phyloP scores from a whole-genome alignment of 2,797 vertebrate genomes.

The Parauchenoglanis punctatus region DNA sequence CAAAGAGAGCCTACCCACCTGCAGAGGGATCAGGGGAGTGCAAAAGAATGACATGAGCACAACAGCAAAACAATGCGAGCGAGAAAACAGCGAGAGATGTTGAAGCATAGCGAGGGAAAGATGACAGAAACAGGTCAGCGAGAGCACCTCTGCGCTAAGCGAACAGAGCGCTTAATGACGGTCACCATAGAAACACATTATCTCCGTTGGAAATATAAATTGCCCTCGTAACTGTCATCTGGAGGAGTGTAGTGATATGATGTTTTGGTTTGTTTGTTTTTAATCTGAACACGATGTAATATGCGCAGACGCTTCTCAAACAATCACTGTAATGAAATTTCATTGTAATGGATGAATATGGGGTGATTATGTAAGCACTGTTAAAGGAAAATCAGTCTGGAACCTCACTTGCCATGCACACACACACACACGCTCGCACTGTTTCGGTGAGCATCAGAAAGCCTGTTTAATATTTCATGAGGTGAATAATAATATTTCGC shows the following conservation, averaged over 20 bases:
- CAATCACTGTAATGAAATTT: constrained; percentile 53
- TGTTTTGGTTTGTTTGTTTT: constrained; percentile 38
- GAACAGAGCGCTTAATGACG: constrained; percentile 71
- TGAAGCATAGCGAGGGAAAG: constrained; percentile 35
- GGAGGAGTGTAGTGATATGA: constrained; percentile 43
- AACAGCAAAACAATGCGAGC: constrained; percentile 19
- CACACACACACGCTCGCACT: constrained; percentile 30
- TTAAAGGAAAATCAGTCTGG: constrained; percentile 40
- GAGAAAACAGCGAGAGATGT: neutral
- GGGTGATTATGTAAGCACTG: constrained; percentile 54
- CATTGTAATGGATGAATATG: constrained; percentile 52
- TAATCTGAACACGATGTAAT: constrained; percentile 35
- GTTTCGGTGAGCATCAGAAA: constrained; percentile 52
- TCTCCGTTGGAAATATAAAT: constrained; percentile 69
- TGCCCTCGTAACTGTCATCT: constrained; percentile 66
- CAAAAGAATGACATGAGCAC: constrained; percentile 10
- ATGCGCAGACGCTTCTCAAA: constrained; percentile 31
- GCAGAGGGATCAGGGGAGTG: constrained; percentile 2
- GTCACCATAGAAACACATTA: constrained; percentile 86
- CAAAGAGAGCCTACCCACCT: constrained; percentile 7
- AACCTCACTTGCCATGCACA: constrained; percentile 28
- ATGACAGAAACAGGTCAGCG: constrained; percentile 62
- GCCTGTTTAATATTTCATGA: constrained; percentile 63
- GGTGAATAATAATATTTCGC: constrained; percentile 58
- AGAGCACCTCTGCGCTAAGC: constrained; percentile 56